A percentile compares a stretch with the other conserved stretches of the same genome.
Evolutionary conservation across 2,888 invertebrate species (phyloP).

Genomic region (Arrhopalites spinosus): DNA sequence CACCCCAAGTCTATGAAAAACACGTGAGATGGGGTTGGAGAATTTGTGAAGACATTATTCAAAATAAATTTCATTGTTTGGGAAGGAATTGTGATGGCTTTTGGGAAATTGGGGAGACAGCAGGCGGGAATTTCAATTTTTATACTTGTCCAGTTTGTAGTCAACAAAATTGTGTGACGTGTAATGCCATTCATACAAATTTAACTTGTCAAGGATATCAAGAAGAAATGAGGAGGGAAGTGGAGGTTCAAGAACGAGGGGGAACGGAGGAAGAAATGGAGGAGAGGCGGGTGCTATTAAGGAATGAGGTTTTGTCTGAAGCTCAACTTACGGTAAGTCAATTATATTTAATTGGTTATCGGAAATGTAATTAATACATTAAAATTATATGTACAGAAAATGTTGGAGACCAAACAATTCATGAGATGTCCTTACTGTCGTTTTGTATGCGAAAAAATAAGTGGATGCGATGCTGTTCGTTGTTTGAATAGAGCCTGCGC

Average conservation of each 20-base stretch:
- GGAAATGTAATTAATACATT: too few species aligned
- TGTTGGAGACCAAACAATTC: neutral
- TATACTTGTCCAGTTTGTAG: slow-evolving; percentile 2
- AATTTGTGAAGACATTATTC: slow-evolving; percentile 13
- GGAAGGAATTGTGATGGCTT: neutral
- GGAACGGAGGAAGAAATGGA: too few species aligned
- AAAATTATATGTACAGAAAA: neutral
- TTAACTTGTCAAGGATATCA: too few species aligned
- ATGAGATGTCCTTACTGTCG: slow-evolving; percentile 16
- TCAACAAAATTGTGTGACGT: neutral
- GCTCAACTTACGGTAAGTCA: too few species aligned
- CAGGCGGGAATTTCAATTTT: too few species aligned
- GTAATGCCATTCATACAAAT: neutral
- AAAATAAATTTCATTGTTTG: slow-evolving; percentile 5
- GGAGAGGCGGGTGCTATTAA: too few species aligned
- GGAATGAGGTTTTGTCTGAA: too few species aligned
- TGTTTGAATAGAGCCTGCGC: slow-evolving; percentile 6
- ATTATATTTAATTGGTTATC: too few species aligned
- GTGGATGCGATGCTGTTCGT: slow-evolving; percentile 6
- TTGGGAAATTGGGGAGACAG: slow-evolving; percentile 3
- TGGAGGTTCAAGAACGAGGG: too few species aligned
- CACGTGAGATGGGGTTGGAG: slow-evolving; percentile 16
- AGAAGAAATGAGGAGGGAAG: too few species aligned
- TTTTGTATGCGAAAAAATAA: slow-evolving; percentile 19
- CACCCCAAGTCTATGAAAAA: neutral